Evolutionary conservation across 2,797 vertebrate genomes (phyloP), one percentile per base, ranked within the genome.

Genomic region (Phataginus tricuspis): DNA sequence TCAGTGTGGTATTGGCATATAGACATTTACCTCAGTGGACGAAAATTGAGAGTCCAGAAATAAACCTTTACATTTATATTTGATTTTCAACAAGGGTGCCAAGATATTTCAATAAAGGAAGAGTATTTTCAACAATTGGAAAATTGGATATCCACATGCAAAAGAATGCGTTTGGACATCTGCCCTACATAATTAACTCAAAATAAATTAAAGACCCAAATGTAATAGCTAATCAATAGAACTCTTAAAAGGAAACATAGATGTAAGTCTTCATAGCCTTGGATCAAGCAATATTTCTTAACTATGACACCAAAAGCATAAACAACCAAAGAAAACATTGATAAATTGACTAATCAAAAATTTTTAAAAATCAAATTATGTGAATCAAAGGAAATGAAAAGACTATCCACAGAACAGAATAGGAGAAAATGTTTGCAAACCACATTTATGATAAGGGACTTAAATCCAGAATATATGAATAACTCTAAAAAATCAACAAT

Each of bases 371-470:
- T 45, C 45, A 45, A 45, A 45, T 7, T 86, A 78, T 69, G 45
- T 75, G 53, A 78, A 72, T 94, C 49, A 94, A 90, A 88, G 39
- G 45, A 82, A 86, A 71, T 82, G 42, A 94, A 83, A 82, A 90
- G 19, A 82, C 51, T 77, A 77, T 31, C 8, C 66, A 86, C 13
- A 75, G 27, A 78, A 74, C 49, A 27, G 25, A 16, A 78, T 82
- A 49, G 53, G 31, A 83, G 23, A 71, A 90, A 90, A 74, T 80
- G 27, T 53, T 72, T 86, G 27, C 21, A 94, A 92, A 83, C 29
- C 25, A 15, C 45, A 55, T 55, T 18, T 87, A 27, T 87, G 13
- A 87, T 87, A 90, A 86, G 12, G 25, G 21, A 63, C 29, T 59
- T 57, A 21, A 68, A 89, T 77, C 23, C n/a, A 85, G 37, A 74